Evolutionary conservation across 2,797 vertebrate genomes (phyloP), one percentile per base, ranked within the genome.

Genomic region (Zenarchopterus dispar): DNA sequence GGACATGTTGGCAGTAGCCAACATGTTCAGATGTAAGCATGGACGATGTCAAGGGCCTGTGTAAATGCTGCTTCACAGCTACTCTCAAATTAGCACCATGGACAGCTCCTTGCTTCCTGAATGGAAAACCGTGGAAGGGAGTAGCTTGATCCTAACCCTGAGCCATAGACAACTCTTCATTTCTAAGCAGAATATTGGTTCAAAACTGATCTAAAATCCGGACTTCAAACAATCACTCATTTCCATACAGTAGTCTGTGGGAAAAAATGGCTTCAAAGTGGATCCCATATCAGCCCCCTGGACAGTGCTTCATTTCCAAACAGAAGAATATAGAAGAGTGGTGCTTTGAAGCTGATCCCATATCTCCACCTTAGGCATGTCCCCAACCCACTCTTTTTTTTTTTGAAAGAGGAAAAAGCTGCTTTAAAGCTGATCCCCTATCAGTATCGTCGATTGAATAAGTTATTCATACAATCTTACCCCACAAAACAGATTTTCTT

Each of bases 351-450:
- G 47, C 42, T 39, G 56, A 73, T 76, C 62, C 47, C 16, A 45
- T 43, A 76, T 69, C 62, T 62, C 62, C 52, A 70, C 73, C 49
- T 21, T n/a, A 45, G 73, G 73, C 41, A 54, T 56, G 33, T 65
- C 48, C 41, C 36, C 22, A 19, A 10, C 7, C 18, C 8, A 2
- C 17, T 7, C 16, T 8, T 41, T 15, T 50, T 50, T 24, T 64
- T 53, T 53, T 55, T 31, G 4, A 46, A 52, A 69, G 50, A 8
- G 45, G 42, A 33, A 50, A 58, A 45, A 58, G 48, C 41, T 23
- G 24, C 56, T 54, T 71, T 50, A 64, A 72, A 80, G 45, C 42
- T 50, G 43, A 74, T 70, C 58, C 63, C 26, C 50, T 36, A 55
- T 72, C 63, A 56, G 47, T 26, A 49, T 58, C 58, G 65, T 60